These are phyloP conservation scores for Oplegnathus fasciatus DNA, from an alignment of 2,113 vertebrate species.

Conservation along the genomic window DNA sequence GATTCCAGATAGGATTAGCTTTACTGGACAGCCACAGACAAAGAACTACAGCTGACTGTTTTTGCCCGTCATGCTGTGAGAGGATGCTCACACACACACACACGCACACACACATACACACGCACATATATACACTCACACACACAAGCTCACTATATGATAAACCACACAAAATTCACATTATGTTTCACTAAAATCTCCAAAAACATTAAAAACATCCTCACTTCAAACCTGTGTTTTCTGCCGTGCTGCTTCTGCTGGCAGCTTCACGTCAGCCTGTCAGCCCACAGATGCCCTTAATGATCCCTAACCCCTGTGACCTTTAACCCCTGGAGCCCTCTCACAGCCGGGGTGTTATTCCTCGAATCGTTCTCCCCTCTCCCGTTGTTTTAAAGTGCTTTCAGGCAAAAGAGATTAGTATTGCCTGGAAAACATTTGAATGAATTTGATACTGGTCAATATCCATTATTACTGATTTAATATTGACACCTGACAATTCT, in stretches of 20 bases:
- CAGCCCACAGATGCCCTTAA: slow-evolving; percentile 56
- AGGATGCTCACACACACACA: slow-evolving; percentile 14
- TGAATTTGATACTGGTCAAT: not conserved
- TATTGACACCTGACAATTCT: not conserved
- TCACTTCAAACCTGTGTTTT: slow-evolving; percentile 8
- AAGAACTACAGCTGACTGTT: slow-evolving; percentile 63
- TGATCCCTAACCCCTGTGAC: slow-evolving; percentile 55
- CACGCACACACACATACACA: not conserved
- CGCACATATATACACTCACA: not conserved
- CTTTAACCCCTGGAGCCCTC: slow-evolving; percentile 54
- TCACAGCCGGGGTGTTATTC: slow-evolving; percentile 58
- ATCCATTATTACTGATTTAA: not conserved
- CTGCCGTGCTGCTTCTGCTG: slow-evolving; percentile 24
- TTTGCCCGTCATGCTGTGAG: slow-evolving; percentile 50
- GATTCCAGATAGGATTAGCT: slow-evolving; percentile 74
- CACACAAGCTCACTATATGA: not conserved
- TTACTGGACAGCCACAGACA: slow-evolving; percentile 63
- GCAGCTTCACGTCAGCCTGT: slow-evolving; percentile 39
- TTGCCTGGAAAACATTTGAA: not conserved
- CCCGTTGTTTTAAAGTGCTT: slow-evolving; percentile 55
- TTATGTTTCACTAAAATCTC: not conserved
- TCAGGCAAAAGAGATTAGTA: slow-evolving; percentile 37
- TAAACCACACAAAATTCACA: not conserved
- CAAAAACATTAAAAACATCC: not conserved
- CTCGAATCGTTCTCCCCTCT: slow-evolving; percentile 22